A percentile compares a stretch with the other conserved stretches of the same genome.
Conservation (phyloP, 1,140 invertebrate genomes). For the Drosophila elegans region DNA sequence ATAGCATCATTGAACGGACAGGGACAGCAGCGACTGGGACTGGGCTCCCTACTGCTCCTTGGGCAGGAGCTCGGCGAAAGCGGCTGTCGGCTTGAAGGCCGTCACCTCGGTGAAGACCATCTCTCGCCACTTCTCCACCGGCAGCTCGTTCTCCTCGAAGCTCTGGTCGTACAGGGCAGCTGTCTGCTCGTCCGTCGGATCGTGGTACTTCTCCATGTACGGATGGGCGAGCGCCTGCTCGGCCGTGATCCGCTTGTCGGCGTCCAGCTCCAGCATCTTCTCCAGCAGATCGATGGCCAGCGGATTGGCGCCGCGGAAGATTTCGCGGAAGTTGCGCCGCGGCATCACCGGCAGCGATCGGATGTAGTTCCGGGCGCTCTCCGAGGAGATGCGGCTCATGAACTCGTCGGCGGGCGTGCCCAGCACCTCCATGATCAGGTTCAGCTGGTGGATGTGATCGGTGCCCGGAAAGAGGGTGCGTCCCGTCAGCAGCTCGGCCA, state of each 20-base stretch:
- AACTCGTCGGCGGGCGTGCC: conserved; percentile 96
- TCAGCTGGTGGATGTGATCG: conserved; percentile 99
- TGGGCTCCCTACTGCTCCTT: conserved; percentile 37
- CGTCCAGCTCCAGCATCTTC: conserved; percentile 97
- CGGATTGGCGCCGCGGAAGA: conserved; percentile 97
- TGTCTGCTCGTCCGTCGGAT: conserved; percentile 96
- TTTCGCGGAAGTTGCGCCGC: conserved; percentile 95
- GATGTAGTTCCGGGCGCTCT: conserved; percentile 97
- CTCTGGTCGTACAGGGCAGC: conserved; percentile 96
- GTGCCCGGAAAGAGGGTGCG: conserved; percentile 97
- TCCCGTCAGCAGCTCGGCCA: conserved; percentile 97
- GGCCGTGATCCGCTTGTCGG: conserved; percentile 96
- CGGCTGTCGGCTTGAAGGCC: conserved; percentile 88
- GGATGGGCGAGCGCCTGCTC: conserved; percentile 96
- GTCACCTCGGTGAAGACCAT: conserved; percentile 92
- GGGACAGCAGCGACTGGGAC: conserved; percentile 27
- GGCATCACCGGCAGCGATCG: conserved; percentile 94
- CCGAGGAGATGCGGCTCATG: conserved; percentile 96
- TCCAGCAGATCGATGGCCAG: conserved; percentile 97
- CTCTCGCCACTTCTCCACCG: conserved; percentile 98
- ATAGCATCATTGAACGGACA: conserved; percentile 41
- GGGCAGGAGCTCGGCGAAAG: conserved; percentile 72
- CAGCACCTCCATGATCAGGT: conserved; percentile 97
- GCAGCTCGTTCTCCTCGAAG: conserved; percentile 97
- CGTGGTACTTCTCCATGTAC: conserved; percentile 94